These are phyloP conservation scores for Holothuria leucospilota DNA, from an alignment of 53 echinoderm and acorn worm species.

Conservation along the genomic window DNA sequence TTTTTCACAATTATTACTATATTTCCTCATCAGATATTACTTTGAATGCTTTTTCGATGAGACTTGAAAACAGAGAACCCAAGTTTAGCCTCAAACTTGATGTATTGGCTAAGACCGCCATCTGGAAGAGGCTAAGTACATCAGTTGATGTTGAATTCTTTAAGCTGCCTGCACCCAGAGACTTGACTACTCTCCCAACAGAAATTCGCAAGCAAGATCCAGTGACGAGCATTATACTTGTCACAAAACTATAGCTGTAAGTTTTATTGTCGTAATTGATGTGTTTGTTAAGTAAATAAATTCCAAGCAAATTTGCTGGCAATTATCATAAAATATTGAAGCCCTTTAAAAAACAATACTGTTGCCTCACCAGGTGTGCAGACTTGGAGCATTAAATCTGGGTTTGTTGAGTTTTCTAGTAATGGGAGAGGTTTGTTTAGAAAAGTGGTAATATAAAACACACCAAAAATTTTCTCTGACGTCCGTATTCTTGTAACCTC, in stretches of 20 bases:
- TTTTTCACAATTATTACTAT: neutral
- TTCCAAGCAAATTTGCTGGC: too few species aligned
- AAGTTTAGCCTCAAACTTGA: slow-evolving; percentile 14
- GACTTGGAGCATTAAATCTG: too few species aligned
- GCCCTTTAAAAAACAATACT: too few species aligned
- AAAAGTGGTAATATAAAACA: too few species aligned
- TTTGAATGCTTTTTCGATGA: neutral
- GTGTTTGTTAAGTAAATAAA: too few species aligned
- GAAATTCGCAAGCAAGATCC: neutral
- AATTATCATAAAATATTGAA: too few species aligned
- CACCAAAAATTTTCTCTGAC: too few species aligned
- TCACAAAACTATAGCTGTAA: neutral
- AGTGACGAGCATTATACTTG: slow-evolving; percentile 22
- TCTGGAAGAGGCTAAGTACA: slow-evolving; percentile 5
- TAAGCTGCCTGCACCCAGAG: slow-evolving; percentile 22
- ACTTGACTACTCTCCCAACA: neutral
- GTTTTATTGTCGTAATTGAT: too few species aligned
- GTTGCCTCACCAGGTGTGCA: too few species aligned
- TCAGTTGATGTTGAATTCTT: neutral
- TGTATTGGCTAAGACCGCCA: neutral
- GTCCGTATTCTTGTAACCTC: too few species aligned
- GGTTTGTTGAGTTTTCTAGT: too few species aligned
- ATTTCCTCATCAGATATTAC: slow-evolving; percentile 4
- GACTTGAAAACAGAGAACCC: slow-evolving; percentile 20
- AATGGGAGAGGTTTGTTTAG: too few species aligned